These are phyloP conservation scores for Eueremaeus valkanovi DNA, from an alignment of 2,888 invertebrate species.

Conservation along the genomic window DNA sequence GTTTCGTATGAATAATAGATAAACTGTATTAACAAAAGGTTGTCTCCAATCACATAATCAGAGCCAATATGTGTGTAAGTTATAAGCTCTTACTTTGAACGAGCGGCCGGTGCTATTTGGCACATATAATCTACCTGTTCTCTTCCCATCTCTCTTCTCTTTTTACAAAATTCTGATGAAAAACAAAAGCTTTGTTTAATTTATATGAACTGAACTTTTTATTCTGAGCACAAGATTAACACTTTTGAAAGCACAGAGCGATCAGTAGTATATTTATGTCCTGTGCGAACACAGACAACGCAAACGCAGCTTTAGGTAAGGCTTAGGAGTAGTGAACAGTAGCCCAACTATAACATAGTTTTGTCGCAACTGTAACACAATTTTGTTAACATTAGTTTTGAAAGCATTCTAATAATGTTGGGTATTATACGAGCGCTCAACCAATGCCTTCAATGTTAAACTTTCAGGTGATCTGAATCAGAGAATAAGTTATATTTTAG, in stretches of 20 bases:
- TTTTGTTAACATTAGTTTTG: background rate
- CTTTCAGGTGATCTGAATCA: no score
- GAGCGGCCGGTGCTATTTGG: no score
- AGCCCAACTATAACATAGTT: background rate
- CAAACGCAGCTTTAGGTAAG: background rate
- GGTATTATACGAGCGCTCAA: background rate
- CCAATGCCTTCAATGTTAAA: no score
- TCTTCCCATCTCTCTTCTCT: background rate
- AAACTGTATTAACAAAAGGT: no score
- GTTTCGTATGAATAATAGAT: no score
- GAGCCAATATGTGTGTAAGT: no score
- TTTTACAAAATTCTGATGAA: background rate
- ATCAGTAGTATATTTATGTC: background rate
- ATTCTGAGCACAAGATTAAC: background rate
- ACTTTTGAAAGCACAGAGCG: background rate
- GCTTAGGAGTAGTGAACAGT: background rate
- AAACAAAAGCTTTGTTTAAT: background rate
- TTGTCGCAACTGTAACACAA: background rate
- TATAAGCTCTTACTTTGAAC: no score
- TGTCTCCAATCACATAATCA: no score
- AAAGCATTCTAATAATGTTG: background rate
- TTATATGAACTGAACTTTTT: background rate
- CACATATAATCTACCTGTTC: conserved; percentile 1
- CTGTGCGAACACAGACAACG: background rate
- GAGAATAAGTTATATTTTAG: no score